Percentiles rank a stretch among this genome's conserved stretches.
phyloP scores from a whole-genome alignment of 2,797 vertebrate genomes.

The Ctenosaura bakeri region DNA sequence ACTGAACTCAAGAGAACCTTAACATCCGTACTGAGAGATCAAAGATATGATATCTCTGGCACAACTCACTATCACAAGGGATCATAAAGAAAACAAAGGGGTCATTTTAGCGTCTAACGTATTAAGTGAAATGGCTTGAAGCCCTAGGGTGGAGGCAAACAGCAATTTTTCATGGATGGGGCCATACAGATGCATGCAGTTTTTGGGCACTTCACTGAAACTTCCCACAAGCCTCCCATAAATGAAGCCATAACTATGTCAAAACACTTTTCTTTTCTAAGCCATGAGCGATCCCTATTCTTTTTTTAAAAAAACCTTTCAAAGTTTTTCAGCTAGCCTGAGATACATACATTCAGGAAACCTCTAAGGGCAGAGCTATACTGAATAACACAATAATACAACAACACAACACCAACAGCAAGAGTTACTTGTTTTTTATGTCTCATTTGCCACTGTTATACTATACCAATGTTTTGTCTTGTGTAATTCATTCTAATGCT shows the following conservation, averaged over 20 bases:
- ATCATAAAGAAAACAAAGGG: constrained; percentile 78
- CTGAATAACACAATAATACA: neutral
- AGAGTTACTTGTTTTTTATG: neutral
- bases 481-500: neutral
- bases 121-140: constrained; percentile 62
- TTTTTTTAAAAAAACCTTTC: constrained; percentile 21
- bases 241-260: constrained; percentile 54
- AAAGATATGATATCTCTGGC: constrained; percentile 79
- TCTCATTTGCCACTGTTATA: neutral
- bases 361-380: constrained; percentile 27
- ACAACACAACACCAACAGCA: neutral
- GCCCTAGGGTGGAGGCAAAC: constrained; percentile 60
- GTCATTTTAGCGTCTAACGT: constrained; percentile 68
- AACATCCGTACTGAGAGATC: constrained; percentile 77
- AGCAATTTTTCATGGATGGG: constrained; percentile 44
- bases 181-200: constrained; percentile 36
- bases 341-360: constrained; percentile 37
- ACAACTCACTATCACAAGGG: constrained; percentile 65
- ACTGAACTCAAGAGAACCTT: constrained; percentile 79
- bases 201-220: constrained; percentile 58
- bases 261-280: constrained; percentile 30
- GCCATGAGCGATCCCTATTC: constrained; percentile 51
- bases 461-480: neutral
- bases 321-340: constrained; percentile 50
- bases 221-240: constrained; percentile 61